phyloP scores from a whole-genome alignment of 2,888 invertebrate species.

The Dromius quadrimaculatus region DNA sequence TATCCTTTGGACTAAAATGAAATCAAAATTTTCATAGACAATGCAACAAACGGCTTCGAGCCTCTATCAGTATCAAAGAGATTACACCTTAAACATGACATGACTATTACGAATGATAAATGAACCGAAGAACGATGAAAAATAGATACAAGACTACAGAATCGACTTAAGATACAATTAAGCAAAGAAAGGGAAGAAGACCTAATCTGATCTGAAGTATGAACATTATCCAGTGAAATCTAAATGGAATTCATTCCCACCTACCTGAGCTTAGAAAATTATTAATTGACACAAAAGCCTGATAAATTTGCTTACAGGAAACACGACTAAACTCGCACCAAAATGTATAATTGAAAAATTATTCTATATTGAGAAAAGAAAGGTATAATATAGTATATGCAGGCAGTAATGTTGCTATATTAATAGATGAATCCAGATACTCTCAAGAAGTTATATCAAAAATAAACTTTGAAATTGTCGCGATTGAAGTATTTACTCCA shows the following conservation, averaged over 20 bases:
- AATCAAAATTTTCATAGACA: constrained; percentile 28
- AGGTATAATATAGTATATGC: constrained; percentile 21
- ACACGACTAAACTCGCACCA: not conserved
- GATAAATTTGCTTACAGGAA: constrained; percentile 16
- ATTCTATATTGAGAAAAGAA: constrained; percentile 1
- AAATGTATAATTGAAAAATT: not conserved
- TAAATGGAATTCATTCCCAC: constrained; percentile 10
- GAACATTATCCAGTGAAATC: constrained; percentile 9
- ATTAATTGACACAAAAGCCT: constrained; percentile 9
- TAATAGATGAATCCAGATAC: constrained; percentile 46
- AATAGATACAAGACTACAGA: constrained; percentile 18
- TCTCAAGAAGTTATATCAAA: constrained; percentile 41
- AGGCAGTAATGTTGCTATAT: constrained; percentile 54
- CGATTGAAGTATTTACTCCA: constrained; percentile 41
- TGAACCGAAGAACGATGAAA: constrained; percentile 4
- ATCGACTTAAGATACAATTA: constrained; percentile 1
- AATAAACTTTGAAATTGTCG: constrained; percentile 54
- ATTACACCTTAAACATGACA: not conserved
- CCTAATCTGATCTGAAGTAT: not conserved
- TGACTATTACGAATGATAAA: constrained; percentile 12
- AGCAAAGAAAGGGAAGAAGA: not conserved
- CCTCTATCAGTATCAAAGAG: not conserved
- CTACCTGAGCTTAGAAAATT: constrained; percentile 3
- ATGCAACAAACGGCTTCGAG: not conserved
- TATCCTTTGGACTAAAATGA: constrained; percentile 5